These are phyloP conservation scores for Ptiloglossa arizonensis DNA, from an alignment of 1,140 invertebrate genomes.

Conservation along the genomic window DNA sequence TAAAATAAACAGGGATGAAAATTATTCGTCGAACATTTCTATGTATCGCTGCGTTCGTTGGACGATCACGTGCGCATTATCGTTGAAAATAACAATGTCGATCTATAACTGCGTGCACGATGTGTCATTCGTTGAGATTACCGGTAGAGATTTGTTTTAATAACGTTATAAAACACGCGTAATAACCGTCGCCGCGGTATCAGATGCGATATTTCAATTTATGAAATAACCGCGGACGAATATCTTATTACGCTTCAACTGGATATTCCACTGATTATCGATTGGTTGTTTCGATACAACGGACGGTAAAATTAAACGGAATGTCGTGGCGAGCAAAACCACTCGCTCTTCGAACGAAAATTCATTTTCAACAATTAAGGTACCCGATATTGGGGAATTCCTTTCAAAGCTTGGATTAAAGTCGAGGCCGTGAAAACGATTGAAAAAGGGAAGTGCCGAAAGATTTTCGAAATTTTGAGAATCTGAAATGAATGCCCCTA, in stretches of 20 bases:
- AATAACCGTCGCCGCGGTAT: not conserved
- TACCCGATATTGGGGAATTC: too few species aligned
- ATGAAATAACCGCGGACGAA: not conserved
- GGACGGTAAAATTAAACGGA: not conserved
- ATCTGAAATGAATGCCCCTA: too few species aligned
- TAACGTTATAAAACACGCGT: not conserved
- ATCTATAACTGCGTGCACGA: not conserved
- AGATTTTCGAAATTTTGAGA: too few species aligned
- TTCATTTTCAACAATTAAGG: too few species aligned
- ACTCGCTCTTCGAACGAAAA: too few species aligned
- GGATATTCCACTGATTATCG: not conserved
- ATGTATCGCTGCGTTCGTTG: not conserved
- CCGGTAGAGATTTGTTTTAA: constrained; percentile 2
- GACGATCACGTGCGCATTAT: not conserved
- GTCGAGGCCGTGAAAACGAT: too few species aligned
- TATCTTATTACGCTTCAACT: not conserved
- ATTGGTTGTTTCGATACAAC: not conserved
- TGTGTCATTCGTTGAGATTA: constrained; percentile 9
- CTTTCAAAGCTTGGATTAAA: too few species aligned
- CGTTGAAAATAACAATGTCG: not conserved
- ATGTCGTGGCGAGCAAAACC: not conserved
- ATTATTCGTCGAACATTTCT: not conserved
- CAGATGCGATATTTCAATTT: constrained; percentile 10
- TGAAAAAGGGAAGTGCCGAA: too few species aligned
- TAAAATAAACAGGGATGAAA: not conserved